Evolutionary conservation across 2,888 invertebrate genomes (phyloP), one percentile per base, ranked within the genome.

Genomic region (Drosophila paramelanica): DNA sequence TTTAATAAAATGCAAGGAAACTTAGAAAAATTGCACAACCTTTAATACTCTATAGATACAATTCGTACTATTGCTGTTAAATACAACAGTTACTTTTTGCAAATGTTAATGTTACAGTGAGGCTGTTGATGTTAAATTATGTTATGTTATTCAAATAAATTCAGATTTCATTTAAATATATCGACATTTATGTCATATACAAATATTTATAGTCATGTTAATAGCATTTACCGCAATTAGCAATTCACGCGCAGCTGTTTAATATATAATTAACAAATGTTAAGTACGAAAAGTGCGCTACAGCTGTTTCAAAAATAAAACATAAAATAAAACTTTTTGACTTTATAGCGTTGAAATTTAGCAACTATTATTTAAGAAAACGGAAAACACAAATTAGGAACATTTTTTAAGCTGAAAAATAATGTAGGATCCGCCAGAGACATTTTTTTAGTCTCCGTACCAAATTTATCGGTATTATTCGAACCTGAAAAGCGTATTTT

Each of bases 281-380:
- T 43, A 51, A 33, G 42, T 50, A 47, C 33, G 13, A 10, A 17
- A 41, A 56, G 17, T 49, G 36, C 38, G 27, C 25, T 17, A 60
- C 78, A 77, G 60, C 60, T 77, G 73, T 77, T 73, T 47, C 45
- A 51, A 76, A 57, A 57, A 31, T 39, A 23, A 13, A 39, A 20
- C 7, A 14, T 13, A 1, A 47, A 49, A 39, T 3, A 17, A 47
- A 56, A 56, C 17, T 2, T 27, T n/a, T 46, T 46, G 45, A 25
- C 25, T 45, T 39, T n/a, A 8, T 5, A 11, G 10, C 33, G 33
- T 33, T 33, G 3, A 33, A 33, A 33, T 33, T 33, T 10, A 33
- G 11, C 33, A 5, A 11, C 5, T 33, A 5, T 36, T 36, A 33
- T 36, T 36, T 13, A 36, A 36, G 13, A 41, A 17, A 41, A 10